Evolutionary conservation across 2,888 invertebrate genomes (phyloP).

Genomic region (Koerneria pararmatus): DNA sequence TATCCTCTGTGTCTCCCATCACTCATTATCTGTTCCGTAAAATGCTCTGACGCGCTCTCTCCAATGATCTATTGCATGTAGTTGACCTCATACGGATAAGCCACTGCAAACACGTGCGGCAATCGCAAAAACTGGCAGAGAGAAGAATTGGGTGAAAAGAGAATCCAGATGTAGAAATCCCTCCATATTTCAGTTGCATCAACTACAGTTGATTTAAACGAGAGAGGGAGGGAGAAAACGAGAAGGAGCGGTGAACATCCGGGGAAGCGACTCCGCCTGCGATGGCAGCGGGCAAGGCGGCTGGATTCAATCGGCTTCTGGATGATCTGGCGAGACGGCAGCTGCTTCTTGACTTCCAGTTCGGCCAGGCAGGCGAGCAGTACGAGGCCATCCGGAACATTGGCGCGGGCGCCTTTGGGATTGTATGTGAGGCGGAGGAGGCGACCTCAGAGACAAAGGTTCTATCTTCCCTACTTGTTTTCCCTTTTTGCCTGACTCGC

Average conservation of each 20-base stretch:
- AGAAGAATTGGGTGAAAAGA: too few species aligned
- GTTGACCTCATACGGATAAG: too few species aligned
- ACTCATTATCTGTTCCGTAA: too few species aligned
- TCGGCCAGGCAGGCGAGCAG: conserved; percentile 39
- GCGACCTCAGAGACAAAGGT: conserved; percentile 35
- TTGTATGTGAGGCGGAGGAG: conserved; percentile 53
- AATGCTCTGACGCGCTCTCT: too few species aligned
- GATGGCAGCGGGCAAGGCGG: conserved; percentile 31
- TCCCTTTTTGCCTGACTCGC: too few species aligned
- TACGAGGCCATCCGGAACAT: conserved; percentile 50
- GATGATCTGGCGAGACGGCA: conserved; percentile 52
- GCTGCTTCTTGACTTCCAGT: conserved; percentile 50
- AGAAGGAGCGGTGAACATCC: too few species aligned
- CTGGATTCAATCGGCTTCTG: conserved; percentile 51
- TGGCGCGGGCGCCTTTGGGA: conserved; percentile 55
- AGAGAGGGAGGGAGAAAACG: neutral
- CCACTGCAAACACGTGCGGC: too few species aligned
- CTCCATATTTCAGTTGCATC: neutral
- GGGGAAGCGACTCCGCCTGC: too few species aligned
- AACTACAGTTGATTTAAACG: neutral
- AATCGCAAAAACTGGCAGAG: too few species aligned
- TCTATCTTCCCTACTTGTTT: neutral
- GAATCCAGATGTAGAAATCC: too few species aligned
- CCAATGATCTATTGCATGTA: too few species aligned
- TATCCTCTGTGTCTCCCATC: conserved; percentile 9